These are phyloP conservation scores for Mythimna ferrago DNA, from an alignment of 2,888 invertebrate genomes.

Conservation along the genomic window DNA sequence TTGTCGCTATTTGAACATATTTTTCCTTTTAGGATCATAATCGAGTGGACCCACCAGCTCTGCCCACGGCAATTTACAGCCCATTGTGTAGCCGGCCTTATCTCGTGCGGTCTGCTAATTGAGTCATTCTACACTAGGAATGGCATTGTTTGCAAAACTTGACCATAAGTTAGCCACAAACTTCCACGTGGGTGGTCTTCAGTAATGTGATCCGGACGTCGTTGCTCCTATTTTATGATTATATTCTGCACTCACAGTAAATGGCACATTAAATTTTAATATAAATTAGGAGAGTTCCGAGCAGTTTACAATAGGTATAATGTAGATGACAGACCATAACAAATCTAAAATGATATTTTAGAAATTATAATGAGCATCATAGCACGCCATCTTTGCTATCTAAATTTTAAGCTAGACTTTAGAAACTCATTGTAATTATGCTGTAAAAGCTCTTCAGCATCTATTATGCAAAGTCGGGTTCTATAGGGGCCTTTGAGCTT, in stretches of 20 bases:
- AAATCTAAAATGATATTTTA: conserved; percentile 29
- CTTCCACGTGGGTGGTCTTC: conserved; percentile 83
- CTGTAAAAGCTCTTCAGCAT: conserved; percentile 12
- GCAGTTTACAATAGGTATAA: conserved; percentile 2
- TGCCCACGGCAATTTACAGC: conserved; percentile 79
- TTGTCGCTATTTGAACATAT: conserved; percentile 50
- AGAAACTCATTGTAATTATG: conserved; percentile 19
- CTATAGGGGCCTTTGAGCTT: conserved; percentile 2
- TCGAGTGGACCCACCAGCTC: conserved; percentile 54
- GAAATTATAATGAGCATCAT: conserved; percentile 4
- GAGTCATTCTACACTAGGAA: conserved; percentile 86
- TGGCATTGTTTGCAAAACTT: conserved; percentile 88
- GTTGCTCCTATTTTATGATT: conserved; percentile 50
- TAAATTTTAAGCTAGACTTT: conserved; percentile 16
- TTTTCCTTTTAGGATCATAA: conserved; percentile 61
- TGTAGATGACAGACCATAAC: conserved; percentile 13
- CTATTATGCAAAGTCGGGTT: conserved; percentile 6
- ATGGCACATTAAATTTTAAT: conserved; percentile 34
- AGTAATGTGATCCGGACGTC: conserved; percentile 58
- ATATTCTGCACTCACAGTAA: conserved; percentile 29
- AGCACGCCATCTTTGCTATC: conserved; percentile 6
- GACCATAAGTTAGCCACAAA: conserved; percentile 79
- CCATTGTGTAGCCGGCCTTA: conserved; percentile 82
- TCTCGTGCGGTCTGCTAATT: conserved; percentile 85
- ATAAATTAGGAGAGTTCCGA: conserved; percentile 20